These are phyloP conservation scores for Acrocephalus arundinaceus DNA, from an alignment of 2,113 vertebrate genomes.

Conservation along the genomic window DNA sequence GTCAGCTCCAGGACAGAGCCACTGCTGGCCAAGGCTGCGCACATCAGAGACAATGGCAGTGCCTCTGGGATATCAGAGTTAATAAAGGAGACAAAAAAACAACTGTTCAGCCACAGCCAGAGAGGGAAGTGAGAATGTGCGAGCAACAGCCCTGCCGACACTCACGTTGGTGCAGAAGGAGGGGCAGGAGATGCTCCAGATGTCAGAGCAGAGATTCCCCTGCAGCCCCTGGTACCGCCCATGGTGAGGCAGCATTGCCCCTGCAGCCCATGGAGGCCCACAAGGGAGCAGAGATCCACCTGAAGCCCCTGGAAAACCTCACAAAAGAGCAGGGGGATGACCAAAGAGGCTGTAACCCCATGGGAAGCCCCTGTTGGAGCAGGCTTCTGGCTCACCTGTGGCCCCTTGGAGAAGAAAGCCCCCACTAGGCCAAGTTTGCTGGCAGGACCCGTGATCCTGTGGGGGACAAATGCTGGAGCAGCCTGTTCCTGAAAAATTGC, in stretches of 20 bases:
- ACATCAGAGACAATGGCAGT: rapidly evolving
- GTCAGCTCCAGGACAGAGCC: neutral
- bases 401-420: neutral
- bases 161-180: neutral
- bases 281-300: neutral
- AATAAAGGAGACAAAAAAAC: neutral
- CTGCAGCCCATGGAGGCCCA: neutral
- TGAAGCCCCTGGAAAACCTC: neutral
- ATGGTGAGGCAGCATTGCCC: neutral
- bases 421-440: neutral
- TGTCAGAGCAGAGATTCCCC: neutral
- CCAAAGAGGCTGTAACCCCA: neutral
- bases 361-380: neutral
- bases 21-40: neutral
- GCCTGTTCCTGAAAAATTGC: neutral
- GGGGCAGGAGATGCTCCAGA: neutral
- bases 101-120: neutral
- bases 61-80: neutral
- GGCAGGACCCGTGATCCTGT: neutral
- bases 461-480: neutral
- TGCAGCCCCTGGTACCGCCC: neutral
- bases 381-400: neutral
- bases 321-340: neutral
- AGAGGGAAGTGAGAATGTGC: neutral
- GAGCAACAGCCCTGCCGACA: neutral